A percentile compares a stretch with the other conserved stretches of the same genome.
Conservation (phyloP, 1,140 invertebrate genomes). For the Bombus breviceps region DNA sequence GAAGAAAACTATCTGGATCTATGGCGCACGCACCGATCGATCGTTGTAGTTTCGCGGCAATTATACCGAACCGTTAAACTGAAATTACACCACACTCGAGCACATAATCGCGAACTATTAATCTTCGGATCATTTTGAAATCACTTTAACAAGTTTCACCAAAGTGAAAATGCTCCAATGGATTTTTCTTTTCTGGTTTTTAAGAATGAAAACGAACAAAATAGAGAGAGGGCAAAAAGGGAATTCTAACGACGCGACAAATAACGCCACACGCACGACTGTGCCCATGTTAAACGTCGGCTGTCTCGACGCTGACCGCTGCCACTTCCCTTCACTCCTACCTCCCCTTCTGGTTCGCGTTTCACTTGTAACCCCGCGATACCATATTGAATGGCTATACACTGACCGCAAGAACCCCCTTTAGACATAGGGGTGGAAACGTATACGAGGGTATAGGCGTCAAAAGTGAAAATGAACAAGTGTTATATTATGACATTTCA, state of each 20-base stretch:
- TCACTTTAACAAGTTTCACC: neutral
- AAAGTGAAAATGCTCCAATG: neutral
- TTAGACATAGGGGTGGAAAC: conserved; percentile 11
- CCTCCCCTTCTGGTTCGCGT: neutral
- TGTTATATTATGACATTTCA: neutral
- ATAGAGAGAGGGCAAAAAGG: neutral
- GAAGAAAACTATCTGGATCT: neutral
- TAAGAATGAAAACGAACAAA: neutral
- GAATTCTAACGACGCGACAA: conserved; percentile 39
- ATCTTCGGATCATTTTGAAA: neutral
- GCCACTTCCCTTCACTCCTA: conserved; percentile 57
- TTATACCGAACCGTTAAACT: neutral
- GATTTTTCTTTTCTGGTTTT: neutral
- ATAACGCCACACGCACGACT: conserved; percentile 80
- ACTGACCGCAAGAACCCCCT: conserved; percentile 45
- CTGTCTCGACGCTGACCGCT: conserved; percentile 79
- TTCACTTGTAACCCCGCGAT: conserved; percentile 30
- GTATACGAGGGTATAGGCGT: neutral
- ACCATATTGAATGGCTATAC: conserved; percentile 29
- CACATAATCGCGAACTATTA: neutral
- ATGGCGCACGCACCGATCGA: neutral
- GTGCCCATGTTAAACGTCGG: conserved; percentile 74
- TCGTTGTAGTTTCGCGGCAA: neutral
- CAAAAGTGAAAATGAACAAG: conserved; percentile 28
- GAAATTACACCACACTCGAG: neutral